A percentile compares a stretch with the other conserved stretches of the same genome.
Conservation (phyloP, 1,140 invertebrate genomes). For the Watersipora subatra region DNA sequence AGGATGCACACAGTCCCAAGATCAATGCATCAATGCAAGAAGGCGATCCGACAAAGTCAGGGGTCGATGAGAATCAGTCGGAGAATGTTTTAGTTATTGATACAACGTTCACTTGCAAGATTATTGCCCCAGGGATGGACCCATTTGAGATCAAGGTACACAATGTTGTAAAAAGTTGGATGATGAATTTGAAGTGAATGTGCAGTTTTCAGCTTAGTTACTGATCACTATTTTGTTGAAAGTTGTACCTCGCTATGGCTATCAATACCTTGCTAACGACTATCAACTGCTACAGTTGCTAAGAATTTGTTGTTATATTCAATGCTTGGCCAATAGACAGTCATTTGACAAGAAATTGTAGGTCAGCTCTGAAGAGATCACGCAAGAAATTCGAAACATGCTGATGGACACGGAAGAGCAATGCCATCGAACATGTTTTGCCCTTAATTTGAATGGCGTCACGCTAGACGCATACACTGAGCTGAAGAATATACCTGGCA, state of each 20-base stretch:
- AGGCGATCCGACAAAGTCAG: not conserved
- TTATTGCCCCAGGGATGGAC: slow-evolving; percentile 1
- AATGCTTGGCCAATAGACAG: too few species aligned
- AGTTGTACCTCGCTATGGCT: not conserved
- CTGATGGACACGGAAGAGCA: slow-evolving; percentile 96
- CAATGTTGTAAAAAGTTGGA: not conserved
- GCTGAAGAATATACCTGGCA: slow-evolving; percentile 82
- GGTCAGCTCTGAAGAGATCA: slow-evolving; percentile 92
- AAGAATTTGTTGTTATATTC: too few species aligned
- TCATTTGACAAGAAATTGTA: slow-evolving; percentile 35
- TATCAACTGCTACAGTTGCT: too few species aligned
- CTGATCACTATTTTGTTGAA: not conserved
- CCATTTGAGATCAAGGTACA: slow-evolving; percentile 2
- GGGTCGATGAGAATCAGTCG: not conserved
- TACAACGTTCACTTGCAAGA: slow-evolving; percentile 1
- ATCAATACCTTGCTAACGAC: not conserved
- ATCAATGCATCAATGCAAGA: too few species aligned
- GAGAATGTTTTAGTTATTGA: slow-evolving; percentile 3
- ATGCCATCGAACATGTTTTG: slow-evolving; percentile 95
- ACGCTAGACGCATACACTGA: slow-evolving; percentile 96
- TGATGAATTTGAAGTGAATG: not conserved
- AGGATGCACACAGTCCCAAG: not conserved
- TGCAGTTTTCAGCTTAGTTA: not conserved
- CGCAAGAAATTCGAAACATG: slow-evolving; percentile 95
- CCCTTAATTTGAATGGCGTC: slow-evolving; percentile 79